These are phyloP conservation scores for Oophaga sylvatica DNA, from an alignment of 2,797 vertebrate species.

Conservation along the genomic window DNA sequence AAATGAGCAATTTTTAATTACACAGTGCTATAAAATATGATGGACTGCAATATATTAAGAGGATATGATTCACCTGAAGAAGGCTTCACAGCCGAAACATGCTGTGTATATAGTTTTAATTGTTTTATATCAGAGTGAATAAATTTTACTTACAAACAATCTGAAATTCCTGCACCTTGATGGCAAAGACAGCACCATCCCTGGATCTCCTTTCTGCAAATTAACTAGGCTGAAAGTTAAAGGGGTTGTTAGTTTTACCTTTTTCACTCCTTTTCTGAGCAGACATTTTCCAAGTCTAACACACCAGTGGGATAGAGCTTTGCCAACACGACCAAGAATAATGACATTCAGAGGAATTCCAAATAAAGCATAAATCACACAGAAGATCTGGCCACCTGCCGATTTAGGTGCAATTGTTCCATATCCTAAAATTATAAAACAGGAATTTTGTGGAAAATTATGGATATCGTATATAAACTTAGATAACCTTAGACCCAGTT, in stretches of 20 bases:
- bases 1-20: too few relatives aligned
- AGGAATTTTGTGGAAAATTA: neutral
- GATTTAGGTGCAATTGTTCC: conserved; percentile 69
- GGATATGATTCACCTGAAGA: too few relatives aligned
- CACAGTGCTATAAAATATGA: too few relatives aligned
- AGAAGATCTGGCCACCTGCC: conserved; percentile 72
- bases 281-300: conserved; percentile 68
- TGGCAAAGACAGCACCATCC: too few relatives aligned
- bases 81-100: too few relatives aligned
- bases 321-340: conserved; percentile 69
- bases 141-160: too few relatives aligned
- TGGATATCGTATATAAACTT: neutral
- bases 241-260: conserved; percentile 64
- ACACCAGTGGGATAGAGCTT: conserved; percentile 66
- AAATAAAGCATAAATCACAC: conserved; percentile 71
- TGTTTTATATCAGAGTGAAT: too few relatives aligned
- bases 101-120: too few relatives aligned
- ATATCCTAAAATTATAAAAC: conserved; percentile 65
- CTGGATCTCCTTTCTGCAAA: too few relatives aligned
- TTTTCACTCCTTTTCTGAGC: conserved; percentile 65
- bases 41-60: too few relatives aligned
- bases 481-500: neutral
- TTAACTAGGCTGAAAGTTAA: too few relatives aligned
- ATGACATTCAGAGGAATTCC: conserved; percentile 73
- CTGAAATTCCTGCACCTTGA: too few relatives aligned